A percentile compares a stretch with the other conserved stretches of the same genome.
phyloP scores from a whole-genome alignment of 2,797 vertebrate genomes.

The Coendou prehensilis region DNA sequence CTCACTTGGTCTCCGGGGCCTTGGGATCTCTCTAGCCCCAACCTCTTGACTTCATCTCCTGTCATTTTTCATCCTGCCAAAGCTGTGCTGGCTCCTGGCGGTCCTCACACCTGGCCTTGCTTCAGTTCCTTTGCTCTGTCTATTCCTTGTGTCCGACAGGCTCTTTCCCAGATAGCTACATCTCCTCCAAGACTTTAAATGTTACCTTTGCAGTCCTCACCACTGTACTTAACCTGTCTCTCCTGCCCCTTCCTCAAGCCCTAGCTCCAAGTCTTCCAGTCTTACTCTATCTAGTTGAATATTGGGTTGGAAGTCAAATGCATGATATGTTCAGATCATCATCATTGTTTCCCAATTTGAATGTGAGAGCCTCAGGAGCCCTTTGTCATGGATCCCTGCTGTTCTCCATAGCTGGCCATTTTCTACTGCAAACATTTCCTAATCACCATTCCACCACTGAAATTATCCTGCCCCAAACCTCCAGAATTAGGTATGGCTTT shows the following conservation, averaged over 20 bases:
- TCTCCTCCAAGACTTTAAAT: not conserved
- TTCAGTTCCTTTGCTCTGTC: not conserved
- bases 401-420: not conserved
- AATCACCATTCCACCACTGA: not conserved
- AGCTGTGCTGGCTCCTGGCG: no score
- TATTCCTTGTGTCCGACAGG: not conserved
- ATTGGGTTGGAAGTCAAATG: not conserved
- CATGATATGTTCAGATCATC: not conserved
- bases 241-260: fast-evolving
- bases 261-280: fast-evolving
- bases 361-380: not conserved
- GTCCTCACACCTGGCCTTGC: not conserved
- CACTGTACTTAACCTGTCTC: not conserved
- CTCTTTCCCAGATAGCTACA: not conserved
- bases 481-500: not conserved
- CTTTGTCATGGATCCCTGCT: not conserved
- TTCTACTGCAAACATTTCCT: not conserved
- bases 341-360: not conserved
- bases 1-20: not conserved
- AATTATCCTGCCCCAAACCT: not conserved
- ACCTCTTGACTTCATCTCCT: not conserved
- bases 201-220: not conserved
- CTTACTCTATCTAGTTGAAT: not conserved
- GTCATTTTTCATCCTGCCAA: not conserved
- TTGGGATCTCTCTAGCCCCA: fast-evolving